Conservation (phyloP, 1,140 invertebrate species). For the Liolophura sinensis region DNA sequence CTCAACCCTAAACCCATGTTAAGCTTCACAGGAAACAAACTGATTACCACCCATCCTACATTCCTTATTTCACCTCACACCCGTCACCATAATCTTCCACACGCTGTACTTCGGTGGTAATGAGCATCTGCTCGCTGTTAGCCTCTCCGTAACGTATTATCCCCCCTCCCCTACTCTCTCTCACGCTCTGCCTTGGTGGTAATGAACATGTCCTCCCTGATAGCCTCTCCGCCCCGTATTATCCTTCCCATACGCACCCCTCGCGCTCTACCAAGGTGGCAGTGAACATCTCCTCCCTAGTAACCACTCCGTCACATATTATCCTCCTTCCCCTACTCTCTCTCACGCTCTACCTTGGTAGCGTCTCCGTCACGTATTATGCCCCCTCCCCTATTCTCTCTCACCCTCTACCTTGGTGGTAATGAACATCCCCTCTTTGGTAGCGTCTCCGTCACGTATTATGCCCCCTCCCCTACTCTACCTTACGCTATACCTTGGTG, state of each 20-base stretch:
- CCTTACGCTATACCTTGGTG: conserved; percentile 1
- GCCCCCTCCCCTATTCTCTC: conserved; percentile 39
- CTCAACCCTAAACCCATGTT: too few species aligned
- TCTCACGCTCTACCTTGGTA: conserved; percentile 3
- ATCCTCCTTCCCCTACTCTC: conserved; percentile 44
- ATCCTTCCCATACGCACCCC: conserved; percentile 12
- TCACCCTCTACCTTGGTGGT: too few species aligned
- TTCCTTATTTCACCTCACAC: too few species aligned
- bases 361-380: conserved; percentile 29
- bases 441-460: conserved; percentile 23
- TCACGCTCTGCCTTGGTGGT: conserved; percentile 64
- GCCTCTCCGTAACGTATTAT: too few species aligned
- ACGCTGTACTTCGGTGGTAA: too few species aligned
- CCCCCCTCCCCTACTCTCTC: too few species aligned
- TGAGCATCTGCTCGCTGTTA: too few species aligned
- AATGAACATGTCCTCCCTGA: conserved; percentile 58
- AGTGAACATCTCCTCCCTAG: conserved; percentile 57
- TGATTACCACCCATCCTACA: too few species aligned
- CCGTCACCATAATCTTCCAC: too few species aligned
- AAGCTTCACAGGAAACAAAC: too few species aligned
- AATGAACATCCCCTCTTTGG: too few species aligned
- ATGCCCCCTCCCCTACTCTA: conserved; percentile 44
- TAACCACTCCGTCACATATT: conserved; percentile 45
- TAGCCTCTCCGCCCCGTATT: conserved; percentile 44
- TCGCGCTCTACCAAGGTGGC: conserved; percentile 65